These are phyloP conservation scores for Copidosoma aretas DNA, from an alignment of 2,888 invertebrate species.

Conservation along the genomic window DNA sequence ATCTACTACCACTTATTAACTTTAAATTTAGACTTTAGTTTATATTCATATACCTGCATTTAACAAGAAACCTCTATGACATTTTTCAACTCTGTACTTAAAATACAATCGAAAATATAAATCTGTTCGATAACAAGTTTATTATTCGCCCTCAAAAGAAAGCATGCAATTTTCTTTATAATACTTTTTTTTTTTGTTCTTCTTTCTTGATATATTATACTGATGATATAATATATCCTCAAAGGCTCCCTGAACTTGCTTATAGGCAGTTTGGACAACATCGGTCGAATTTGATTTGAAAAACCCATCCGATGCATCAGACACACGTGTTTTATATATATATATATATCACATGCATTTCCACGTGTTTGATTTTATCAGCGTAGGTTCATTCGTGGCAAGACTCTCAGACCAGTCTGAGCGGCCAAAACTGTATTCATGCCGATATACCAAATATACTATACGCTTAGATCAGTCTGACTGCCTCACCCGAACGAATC, in stretches of 20 bases:
- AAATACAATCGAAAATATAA: constrained; percentile 40
- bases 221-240: constrained; percentile 14
- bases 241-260: constrained; percentile 38
- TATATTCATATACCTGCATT: constrained; percentile 14
- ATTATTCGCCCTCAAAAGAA: constrained; percentile 24
- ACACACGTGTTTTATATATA: neutral
- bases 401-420: too few species aligned
- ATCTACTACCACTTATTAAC: neutral
- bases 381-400: too few species aligned
- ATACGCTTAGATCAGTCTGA: too few species aligned
- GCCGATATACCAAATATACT: too few species aligned
- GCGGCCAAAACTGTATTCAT: too few species aligned
- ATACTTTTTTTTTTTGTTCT: neutral
- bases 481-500: neutral
- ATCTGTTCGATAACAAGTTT: constrained; percentile 35
- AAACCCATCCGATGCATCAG: constrained; percentile 18
- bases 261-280: constrained; percentile 40
- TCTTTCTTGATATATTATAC: neutral
- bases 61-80: constrained; percentile 25
- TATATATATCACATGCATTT: constrained; percentile 6
- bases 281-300: constrained; percentile 12
- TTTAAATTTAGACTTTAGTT: neutral
- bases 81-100: constrained; percentile 19
- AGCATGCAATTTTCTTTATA: constrained; percentile 21
- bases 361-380: too few species aligned